Base-by-base conservation (phyloP, 2,888 invertebrate genomes). In the Phragmatobia fuliginosa region DNA sequence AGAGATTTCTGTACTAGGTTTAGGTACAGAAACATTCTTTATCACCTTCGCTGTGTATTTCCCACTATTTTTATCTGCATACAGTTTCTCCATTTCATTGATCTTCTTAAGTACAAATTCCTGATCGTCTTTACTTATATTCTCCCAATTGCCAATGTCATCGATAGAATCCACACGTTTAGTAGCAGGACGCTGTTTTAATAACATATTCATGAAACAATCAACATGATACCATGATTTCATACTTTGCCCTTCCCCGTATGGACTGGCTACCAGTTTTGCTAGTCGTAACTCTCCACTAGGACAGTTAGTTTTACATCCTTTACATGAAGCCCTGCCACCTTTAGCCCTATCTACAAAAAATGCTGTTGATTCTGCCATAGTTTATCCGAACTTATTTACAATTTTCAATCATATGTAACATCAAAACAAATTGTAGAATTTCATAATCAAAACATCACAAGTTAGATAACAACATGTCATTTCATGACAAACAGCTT, bases 151-250 rank as follows among this genome's bases (percentile, higher is more conserved):
- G 66, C 97, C 97, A 33, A 98, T 95, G 83, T 98, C 98, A 73
- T 97, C 97, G 2, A 97, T 96, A 8, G 96, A 96, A 79, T 98
- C 97, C 72, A 99, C 97, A 70, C 97, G 96, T 91, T 97, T 97
- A 0, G 98, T 98, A 0, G 97, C 96, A 0, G 97, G 97, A 67
- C 98, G 93, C 82, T 98, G 98, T 85, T 97, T 97, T 56, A 96
- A 92, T 78, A 99, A 97, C 25, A 96, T 96, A 86, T 98, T 97
- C 95, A 98, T 97, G 8, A 98, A 91, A 83, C 98, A 99, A 71
- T 96, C 93, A 0, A 97, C 92, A 85, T 98, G 98, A 88, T 97
- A 96, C 97, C 98, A 98, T 78, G 96, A 96, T 89, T 98, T 98
- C 98, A 98, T 98, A 82, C 96, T 88, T 76, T 95, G 97, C 0